phyloP scores from a whole-genome alignment of 2,113 vertebrate genomes.

The Laterallus jamaicensis region DNA sequence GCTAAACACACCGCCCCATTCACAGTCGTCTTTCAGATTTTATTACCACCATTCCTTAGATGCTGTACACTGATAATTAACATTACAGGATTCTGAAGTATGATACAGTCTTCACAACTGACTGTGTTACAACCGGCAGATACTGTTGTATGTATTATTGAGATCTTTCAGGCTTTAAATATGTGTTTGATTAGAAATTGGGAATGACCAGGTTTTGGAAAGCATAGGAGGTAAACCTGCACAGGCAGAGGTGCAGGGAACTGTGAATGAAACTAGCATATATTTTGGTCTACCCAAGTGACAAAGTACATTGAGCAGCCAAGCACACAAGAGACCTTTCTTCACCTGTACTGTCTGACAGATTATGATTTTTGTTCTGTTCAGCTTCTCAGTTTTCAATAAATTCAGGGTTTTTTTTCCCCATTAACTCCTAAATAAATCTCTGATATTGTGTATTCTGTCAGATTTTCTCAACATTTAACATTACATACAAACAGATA shows the following conservation, averaged over 20 bases:
- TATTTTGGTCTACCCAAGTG: background rate
- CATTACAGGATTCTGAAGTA: background rate
- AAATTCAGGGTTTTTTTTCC: background rate
- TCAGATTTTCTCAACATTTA: background rate
- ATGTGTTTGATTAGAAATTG: background rate
- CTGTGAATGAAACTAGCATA: rapidly evolving
- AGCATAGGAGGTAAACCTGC: background rate
- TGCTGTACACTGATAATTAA: background rate
- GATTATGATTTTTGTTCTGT: background rate
- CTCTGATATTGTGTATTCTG: background rate
- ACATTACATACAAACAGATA: background rate
- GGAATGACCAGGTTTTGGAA: background rate
- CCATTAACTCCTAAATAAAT: background rate
- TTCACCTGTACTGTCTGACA: background rate
- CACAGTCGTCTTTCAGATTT: background rate
- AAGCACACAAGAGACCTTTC: rapidly evolving
- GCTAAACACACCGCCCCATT: background rate
- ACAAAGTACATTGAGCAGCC: background rate
- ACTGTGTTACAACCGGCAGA: background rate
- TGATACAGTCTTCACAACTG: background rate
- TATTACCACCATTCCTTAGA: background rate
- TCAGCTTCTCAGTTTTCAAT: background rate
- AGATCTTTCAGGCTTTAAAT: background rate
- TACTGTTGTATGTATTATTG: background rate
- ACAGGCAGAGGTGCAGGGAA: background rate